Evolutionary conservation across 2,113 vertebrate genomes (phyloP), one percentile per base, ranked within the genome.

Genomic region (Delphinapterus leucas): DNA sequence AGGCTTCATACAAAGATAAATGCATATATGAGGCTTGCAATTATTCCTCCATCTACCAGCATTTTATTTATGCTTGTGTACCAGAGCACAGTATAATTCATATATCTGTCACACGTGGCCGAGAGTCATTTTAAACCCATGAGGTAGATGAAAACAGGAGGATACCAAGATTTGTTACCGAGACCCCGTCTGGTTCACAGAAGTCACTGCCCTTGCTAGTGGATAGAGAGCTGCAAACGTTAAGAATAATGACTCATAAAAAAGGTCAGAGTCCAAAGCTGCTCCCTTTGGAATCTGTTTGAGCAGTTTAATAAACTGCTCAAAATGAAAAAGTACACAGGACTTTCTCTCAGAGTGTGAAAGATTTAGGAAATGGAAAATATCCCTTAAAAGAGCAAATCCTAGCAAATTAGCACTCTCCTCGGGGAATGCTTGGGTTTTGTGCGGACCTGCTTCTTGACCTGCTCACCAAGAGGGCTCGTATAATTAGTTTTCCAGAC

Each of bases 261-360:
- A 93, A 96, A 88, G 73, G 89, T 85, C 90, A 93, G 83, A 82
- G 86, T 90, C 87, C 87, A 68, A 93, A 91, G 92, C 76, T 60
- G 41, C 58, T 92, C 84, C 81, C 71, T 53, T 11, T 53, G 25
- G 61, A 71, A 81, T 65, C 87, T 49, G 68, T 70, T 33, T 53
- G 87, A 96, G 91, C 65, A 20, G 33, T 90, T 96, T 92, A 94
- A 97, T 90, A 95, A 94, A 96, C 33, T 83, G 55, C 49, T 92
- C 84, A 60, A 80, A 84, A 81, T 70, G 23, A 82, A 92, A 86
- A 88, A 60, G 11, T 38, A 44, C 79, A 28, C 3, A 58, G 36
- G 36, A 41, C 73, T 93, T 88, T 18, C 76, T 87, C 76, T 83
- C 55, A 73, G 8, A 44, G 7, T 26, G 8, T 65, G 12, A 41